phyloP scores from a whole-genome alignment of 1,140 invertebrate genomes.

The Scaptodrosophila lebanonensis region DNA sequence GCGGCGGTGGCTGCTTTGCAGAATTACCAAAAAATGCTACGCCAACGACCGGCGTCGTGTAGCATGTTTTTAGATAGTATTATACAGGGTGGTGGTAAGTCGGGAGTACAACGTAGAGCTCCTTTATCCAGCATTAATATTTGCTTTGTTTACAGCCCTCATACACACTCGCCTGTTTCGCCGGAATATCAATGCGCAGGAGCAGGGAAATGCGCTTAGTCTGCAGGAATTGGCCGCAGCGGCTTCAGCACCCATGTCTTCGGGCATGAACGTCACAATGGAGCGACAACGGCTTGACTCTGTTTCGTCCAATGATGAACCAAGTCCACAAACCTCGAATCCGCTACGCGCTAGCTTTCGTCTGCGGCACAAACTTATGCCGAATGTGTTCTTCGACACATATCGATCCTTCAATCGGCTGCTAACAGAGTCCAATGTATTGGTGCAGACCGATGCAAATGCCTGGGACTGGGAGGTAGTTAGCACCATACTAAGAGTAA shows the following conservation, averaged over 20 bases:
- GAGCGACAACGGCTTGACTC: slow-evolving; percentile 65
- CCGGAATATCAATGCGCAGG: slow-evolving; percentile 64
- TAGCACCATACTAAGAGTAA: slow-evolving; percentile 86
- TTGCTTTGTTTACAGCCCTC: slow-evolving; percentile 45
- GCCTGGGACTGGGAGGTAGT: slow-evolving; percentile 93
- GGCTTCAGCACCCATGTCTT: not conserved
- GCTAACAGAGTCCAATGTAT: slow-evolving; percentile 86
- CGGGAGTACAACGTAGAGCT: no score
- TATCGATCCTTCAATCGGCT: slow-evolving; percentile 80
- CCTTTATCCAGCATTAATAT: no score
- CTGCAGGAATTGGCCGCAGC: slow-evolving; percentile 35
- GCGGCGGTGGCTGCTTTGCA: slow-evolving; percentile 88
- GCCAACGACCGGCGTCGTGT: slow-evolving; percentile 85
- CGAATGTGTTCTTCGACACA: slow-evolving; percentile 72
- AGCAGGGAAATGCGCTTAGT: slow-evolving; percentile 34
- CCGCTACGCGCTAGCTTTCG: slow-evolving; percentile 67
- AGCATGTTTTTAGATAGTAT: slow-evolving; percentile 91
- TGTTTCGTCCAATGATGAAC: slow-evolving; percentile 69
- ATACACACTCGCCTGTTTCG: slow-evolving; percentile 72
- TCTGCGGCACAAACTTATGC: slow-evolving; percentile 63
- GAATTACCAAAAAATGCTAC: slow-evolving; percentile 87
- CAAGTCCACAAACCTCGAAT: slow-evolving; percentile 55
- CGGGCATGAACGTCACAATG: slow-evolving; percentile 22
- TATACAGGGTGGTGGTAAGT: slow-evolving; percentile 78
- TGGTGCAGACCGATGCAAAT: slow-evolving; percentile 84